These are phyloP conservation scores for Alsophila aescularia DNA, from an alignment of 2,888 invertebrate genomes.

Conservation along the genomic window DNA sequence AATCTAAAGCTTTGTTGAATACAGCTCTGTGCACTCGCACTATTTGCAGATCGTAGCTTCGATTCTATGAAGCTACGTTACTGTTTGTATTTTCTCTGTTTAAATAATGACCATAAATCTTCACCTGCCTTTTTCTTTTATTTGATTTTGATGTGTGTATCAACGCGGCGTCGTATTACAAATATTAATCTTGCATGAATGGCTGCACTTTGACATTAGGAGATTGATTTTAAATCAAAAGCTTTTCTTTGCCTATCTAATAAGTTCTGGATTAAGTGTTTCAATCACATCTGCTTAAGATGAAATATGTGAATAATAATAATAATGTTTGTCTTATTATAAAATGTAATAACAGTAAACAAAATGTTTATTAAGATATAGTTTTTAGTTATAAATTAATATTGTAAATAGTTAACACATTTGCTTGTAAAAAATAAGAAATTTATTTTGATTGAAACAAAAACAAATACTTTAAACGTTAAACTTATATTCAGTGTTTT, in stretches of 20 bases:
- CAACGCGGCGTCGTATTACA: constrained; percentile 64
- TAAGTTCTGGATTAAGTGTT: neutral
- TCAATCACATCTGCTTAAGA: neutral
- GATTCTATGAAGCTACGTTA: neutral
- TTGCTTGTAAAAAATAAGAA: too few relatives aligned
- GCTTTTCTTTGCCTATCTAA: neutral
- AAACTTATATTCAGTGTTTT: too few relatives aligned
- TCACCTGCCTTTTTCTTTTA: constrained; percentile 64
- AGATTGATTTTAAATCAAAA: constrained; percentile 22
- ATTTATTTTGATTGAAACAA: too few relatives aligned
- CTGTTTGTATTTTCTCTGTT: constrained; percentile 25
- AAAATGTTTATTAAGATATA: too few relatives aligned
- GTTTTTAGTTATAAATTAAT: too few relatives aligned
- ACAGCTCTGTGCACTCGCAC: too few relatives aligned
- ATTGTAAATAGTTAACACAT: too few relatives aligned
- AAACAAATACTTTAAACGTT: too few relatives aligned
- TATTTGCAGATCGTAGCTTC: neutral
- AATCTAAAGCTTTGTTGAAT: too few relatives aligned
- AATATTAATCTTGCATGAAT: constrained; percentile 62
- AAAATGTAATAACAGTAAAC: too few relatives aligned
- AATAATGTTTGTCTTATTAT: neutral
- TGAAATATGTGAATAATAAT: too few relatives aligned
- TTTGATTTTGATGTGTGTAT: constrained; percentile 67
- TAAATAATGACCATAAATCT: constrained; percentile 73
- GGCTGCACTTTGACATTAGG: constrained; percentile 28